Base-by-base conservation (phyloP, 2,888 invertebrate genomes). In the Macrosiphum euphorbiae region DNA sequence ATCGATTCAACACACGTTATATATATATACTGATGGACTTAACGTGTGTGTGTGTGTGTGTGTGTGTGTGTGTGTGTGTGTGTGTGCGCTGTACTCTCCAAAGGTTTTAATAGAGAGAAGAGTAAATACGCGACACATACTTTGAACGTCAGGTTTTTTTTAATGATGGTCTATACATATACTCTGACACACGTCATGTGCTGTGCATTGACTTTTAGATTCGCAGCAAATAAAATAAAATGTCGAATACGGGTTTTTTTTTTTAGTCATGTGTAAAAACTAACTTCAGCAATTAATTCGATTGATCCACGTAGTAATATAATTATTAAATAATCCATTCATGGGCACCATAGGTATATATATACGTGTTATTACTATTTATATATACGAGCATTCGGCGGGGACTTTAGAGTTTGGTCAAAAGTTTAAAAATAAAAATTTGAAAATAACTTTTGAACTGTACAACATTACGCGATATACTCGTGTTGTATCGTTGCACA, bases 51-150 rank as follows among this genome's bases (percentile, higher is more conserved):
- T 28, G 47, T 55, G 44, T 26, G 50, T n/a, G 41, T 41, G 50
- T n/a, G 86, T 41, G 50, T n/a, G 50, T 24, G 50, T n/a, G 50
- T 50, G 50, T 41, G 50, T n/a, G 86, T 35, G 50, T n/a, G 50
- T 24, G 50, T n/a, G 50, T 50, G 50, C 3, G 13, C 10, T 87
- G n/a, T n/a, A 50, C 47, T 50, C 50, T 50, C 87, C 87, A 87
- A 87, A 87, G 87, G 52, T 87, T 87, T 87, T 52, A 78, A 78
- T 78, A 78, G 78, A 87, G 20, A 52, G 20, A 87, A 87, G n/a
- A n/a, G 13, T 50, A n/a, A 20, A 87, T 87, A n/a, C 50, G 52
- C 50, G 50, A 52, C 87, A n/a, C 50, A 87, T 87, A 52, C 87
- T 52, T 87, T 52, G 87, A 87, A 87, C 87, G n/a, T 35, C n/a